Conservation (phyloP, 2,797 vertebrate species). For the Todus mexicanus region DNA sequence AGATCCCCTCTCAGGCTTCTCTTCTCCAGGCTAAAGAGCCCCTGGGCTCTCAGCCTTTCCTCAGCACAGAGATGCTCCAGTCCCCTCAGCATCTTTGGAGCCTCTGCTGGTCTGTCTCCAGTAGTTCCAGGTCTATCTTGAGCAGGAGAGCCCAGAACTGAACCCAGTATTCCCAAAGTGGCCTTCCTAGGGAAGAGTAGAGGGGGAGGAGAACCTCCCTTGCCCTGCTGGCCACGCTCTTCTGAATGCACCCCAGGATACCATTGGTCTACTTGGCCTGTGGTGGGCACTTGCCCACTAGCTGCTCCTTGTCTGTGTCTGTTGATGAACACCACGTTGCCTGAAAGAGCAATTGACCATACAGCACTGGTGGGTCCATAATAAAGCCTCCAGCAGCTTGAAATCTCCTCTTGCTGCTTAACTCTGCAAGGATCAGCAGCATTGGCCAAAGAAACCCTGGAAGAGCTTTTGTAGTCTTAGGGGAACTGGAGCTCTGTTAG, state of each 20-base stretch:
- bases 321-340: not conserved
- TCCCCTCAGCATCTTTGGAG: not conserved
- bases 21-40: not conserved
- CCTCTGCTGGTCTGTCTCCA: not conserved
- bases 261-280: too few relatives aligned
- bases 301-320: not conserved
- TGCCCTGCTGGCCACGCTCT: too few relatives aligned
- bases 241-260: too few relatives aligned
- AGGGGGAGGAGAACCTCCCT: not conserved
- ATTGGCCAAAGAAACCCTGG: not conserved
- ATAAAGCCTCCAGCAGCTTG: not conserved
- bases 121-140: not conserved
- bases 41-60: not conserved
- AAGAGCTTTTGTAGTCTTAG: not conserved
- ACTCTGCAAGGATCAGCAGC: not conserved
- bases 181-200: not conserved
- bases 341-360: not conserved
- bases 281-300: too few relatives aligned
- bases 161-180: not conserved
- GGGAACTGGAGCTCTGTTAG: not conserved
- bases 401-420: not conserved
- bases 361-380: not conserved
- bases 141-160: not conserved
- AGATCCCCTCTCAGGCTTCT: not conserved
- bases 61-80: not conserved